Evolutionary conservation across 1,140 invertebrate species (phyloP), one percentile per base, ranked within the genome.

Genomic region (Coelopa frigida): DNA sequence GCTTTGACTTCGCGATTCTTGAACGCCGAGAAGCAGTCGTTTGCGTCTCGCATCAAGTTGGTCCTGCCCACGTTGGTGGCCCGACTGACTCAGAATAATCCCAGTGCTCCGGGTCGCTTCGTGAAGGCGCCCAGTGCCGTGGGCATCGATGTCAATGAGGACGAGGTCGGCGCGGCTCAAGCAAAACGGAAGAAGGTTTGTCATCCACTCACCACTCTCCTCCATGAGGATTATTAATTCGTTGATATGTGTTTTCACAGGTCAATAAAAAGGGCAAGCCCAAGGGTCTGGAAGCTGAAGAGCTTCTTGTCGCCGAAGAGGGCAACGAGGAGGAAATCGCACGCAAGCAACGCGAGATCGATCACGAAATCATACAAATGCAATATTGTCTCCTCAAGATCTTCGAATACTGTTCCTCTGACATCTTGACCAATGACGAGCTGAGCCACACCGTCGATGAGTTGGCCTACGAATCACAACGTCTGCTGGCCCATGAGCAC

Each of bases 381-480:
- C 63, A 77, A 43, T 78, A 77, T 50, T 58, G 76, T 3, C 59
- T 78, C 3, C 68, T 75, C 1, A 75, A 70, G 47, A 74, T 78
- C 4, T 70, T 73, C 4, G 51, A 73, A 47, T 64, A 73, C 54
- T 77, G 73, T 64, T 50, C 69, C 4, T 55, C 68, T 48, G 40
- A 53, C 1, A 52, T 68, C 33, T 26, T 50, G 3, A 61, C 78
- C 44, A 72, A 66, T 47, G 61, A 68, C 52, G 58, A 62, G 18
- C 66, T 71, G 49, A 53, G 58, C 2, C 58, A 48, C 27, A 52
- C 75, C 60, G 63, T 72, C 56, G 72, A 75, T 73, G 61, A 78
- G 66, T 57, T 88, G 79, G 75, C 82, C 70, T 73, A 84, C 58
- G 69, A 85, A n/a, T 87, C 82, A 59, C 82, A 88, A 71, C 68